Evolutionary conservation across 1,140 invertebrate species (phyloP).

Genomic region (Bombus pascuorum): DNA sequence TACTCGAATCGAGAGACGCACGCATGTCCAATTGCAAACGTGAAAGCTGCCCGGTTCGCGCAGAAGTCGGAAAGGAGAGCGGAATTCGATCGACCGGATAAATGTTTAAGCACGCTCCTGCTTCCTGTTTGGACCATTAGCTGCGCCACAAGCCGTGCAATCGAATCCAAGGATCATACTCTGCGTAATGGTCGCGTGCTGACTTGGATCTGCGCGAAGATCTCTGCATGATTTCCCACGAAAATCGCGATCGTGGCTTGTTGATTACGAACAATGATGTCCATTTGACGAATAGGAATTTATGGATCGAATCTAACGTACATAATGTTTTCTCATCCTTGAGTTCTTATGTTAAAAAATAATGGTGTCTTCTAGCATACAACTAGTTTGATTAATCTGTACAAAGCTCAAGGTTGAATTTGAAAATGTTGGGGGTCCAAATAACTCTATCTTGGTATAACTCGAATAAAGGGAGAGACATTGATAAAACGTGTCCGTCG

Average conservation of each 20-base stretch:
- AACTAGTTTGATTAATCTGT: neutral
- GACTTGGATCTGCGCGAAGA: constrained; percentile 44
- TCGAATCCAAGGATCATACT: constrained; percentile 57
- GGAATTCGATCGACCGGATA: constrained; percentile 63
- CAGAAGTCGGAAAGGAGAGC: constrained; percentile 57
- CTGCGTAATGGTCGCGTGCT: constrained; percentile 63
- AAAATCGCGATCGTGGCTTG: constrained; percentile 40
- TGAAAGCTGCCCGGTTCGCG: constrained; percentile 39
- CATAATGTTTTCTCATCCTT: no score
- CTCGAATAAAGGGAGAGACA: neutral
- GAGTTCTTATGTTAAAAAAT: no score
- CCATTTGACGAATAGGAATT: constrained; percentile 27
- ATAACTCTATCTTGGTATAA: neutral
- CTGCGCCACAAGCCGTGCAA: constrained; percentile 53
- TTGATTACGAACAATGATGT: constrained; percentile 48
- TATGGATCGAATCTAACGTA: constrained; percentile 33
- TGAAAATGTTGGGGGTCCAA: no score
- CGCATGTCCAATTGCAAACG: constrained; percentile 24
- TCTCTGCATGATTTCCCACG: constrained; percentile 52
- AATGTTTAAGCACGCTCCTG: constrained; percentile 51
- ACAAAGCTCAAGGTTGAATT: neutral
- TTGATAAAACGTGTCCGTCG: neutral
- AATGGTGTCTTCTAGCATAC: neutral
- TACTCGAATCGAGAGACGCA: neutral
- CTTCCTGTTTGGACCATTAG: constrained; percentile 69